These are phyloP conservation scores for Jacana jacana DNA, from an alignment of 2,113 vertebrate genomes.

Conservation along the genomic window DNA sequence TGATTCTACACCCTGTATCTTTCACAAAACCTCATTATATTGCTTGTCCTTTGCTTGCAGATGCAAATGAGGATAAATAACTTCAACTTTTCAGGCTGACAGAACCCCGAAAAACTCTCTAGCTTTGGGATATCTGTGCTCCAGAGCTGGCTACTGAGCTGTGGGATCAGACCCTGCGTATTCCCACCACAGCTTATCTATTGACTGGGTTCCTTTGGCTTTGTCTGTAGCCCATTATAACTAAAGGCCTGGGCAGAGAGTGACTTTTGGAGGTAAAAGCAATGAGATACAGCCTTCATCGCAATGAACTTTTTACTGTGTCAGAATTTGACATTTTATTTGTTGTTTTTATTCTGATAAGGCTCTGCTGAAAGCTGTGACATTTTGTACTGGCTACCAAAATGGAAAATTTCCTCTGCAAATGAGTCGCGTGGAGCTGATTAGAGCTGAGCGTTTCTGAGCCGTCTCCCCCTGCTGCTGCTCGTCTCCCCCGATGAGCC, in stretches of 20 bases:
- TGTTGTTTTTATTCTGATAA: neutral
- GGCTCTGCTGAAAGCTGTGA: neutral
- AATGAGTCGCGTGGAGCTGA: neutral
- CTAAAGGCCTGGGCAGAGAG: neutral
- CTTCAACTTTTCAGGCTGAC: neutral
- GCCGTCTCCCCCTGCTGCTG: neutral
- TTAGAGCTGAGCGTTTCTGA: neutral
- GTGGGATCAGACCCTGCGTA: neutral
- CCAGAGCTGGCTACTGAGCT: neutral
- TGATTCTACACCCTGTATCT: too few relatives aligned
- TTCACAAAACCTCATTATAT: accelerated
- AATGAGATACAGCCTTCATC: neutral
- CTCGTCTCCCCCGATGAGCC: neutral
- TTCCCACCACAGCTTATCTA: neutral
- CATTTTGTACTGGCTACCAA: neutral
- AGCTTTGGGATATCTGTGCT: neutral
- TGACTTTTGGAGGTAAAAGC: neutral
- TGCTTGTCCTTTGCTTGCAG: accelerated
- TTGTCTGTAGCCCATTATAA: neutral
- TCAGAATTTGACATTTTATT: neutral
- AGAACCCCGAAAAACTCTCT: neutral
- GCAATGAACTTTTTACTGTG: neutral
- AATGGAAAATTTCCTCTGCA: neutral
- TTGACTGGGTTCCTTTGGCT: accelerated
- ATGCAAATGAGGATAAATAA: neutral